A percentile compares a stretch with the other conserved stretches of the same genome.
Evolutionary conservation across 2,113 vertebrate genomes (phyloP).

Genomic region (Petrocephalus zakoni): DNA sequence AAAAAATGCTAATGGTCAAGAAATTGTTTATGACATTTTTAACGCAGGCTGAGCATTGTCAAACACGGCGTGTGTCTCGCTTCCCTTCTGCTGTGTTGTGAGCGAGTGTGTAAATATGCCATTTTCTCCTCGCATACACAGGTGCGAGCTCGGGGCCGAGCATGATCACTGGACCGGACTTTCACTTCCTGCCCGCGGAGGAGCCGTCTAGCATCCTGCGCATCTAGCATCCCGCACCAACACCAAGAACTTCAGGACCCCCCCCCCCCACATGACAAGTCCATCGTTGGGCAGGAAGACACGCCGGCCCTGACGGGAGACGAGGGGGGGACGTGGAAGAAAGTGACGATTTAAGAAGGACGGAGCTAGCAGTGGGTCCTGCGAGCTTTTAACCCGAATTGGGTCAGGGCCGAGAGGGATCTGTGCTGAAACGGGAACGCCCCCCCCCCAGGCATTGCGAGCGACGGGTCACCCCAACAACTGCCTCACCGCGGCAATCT

Average conservation of each 20-base stretch:
- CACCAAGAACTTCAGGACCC: neutral
- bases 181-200: neutral
- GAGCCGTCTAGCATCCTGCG: neutral
- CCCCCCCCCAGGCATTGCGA: neutral
- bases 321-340: neutral
- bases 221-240: too few relatives aligned
- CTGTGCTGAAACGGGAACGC: neutral
- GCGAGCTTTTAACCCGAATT: slow-evolving; percentile 40
- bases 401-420: slow-evolving; percentile 34
- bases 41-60: slow-evolving; percentile 49
- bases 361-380: slow-evolving; percentile 19
- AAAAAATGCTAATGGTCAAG: slow-evolving; percentile 85
- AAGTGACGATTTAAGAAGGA: neutral
- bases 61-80: neutral
- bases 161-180: neutral
- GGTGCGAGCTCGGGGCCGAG: neutral
- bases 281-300: neutral
- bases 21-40: slow-evolving; percentile 74
- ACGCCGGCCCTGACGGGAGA: neutral
- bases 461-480: slow-evolving; percentile 22
- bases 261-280: neutral
- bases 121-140: neutral
- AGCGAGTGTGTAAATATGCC: neutral
- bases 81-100: neutral
- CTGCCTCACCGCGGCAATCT: slow-evolving; percentile 19